Evolutionary conservation across 1,140 invertebrate species (phyloP).

Genomic region (Pseudomyrmex gracilis): DNA sequence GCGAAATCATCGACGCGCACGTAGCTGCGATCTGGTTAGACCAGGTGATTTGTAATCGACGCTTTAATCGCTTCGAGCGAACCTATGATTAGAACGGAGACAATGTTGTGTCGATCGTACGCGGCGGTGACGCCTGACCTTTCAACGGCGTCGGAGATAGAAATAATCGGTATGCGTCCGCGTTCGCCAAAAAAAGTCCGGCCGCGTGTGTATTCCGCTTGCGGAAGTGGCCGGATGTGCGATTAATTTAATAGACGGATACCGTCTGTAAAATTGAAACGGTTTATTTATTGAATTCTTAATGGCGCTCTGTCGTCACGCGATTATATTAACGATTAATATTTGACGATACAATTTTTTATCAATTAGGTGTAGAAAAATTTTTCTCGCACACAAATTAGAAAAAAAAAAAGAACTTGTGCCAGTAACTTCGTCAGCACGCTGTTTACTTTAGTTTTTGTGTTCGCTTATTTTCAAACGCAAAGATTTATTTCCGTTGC

Average conservation of each 20-base stretch:
- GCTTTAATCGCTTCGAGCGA: constrained; percentile 38
- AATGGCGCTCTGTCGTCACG: too few relatives aligned
- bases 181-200: constrained; percentile 43
- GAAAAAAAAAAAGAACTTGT: too few relatives aligned
- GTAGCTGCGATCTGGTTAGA: constrained; percentile 52
- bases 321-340: too few relatives aligned
- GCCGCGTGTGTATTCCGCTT: constrained; percentile 8
- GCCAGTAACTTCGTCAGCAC: too few relatives aligned
- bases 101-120: constrained; percentile 30
- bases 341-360: too few relatives aligned
- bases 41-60: constrained; percentile 40
- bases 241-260: background rate
- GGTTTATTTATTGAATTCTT: too few relatives aligned
- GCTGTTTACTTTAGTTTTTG: too few relatives aligned
- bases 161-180: constrained; percentile 52
- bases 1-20: constrained; percentile 22
- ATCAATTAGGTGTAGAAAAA: too few relatives aligned
- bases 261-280: background rate
- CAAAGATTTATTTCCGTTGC: background rate
- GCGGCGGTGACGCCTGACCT: constrained; percentile 35
- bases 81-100: constrained; percentile 54
- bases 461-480: background rate
- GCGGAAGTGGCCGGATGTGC: constrained; percentile 19
- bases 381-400: too few relatives aligned
- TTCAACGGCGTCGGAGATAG: constrained; percentile 45